These are phyloP conservation scores for Silurus aristotelis DNA, from an alignment of 2,797 vertebrate genomes.

Conservation along the genomic window DNA sequence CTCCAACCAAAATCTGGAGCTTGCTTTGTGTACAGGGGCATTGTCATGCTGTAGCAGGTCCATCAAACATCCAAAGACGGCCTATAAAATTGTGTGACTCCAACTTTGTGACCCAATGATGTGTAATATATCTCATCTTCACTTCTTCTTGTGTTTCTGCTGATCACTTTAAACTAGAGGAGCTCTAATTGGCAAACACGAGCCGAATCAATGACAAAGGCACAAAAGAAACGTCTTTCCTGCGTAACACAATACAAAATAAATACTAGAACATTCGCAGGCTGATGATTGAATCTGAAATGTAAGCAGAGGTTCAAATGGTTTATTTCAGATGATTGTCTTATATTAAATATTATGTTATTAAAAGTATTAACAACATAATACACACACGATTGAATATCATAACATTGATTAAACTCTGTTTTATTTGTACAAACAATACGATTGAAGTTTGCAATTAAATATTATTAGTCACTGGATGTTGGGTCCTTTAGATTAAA, in stretches of 20 bases:
- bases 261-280: slow-evolving; percentile 15
- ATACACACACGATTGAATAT: background rate
- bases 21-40: no score
- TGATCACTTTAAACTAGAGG: slow-evolving; percentile 3
- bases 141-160: background rate
- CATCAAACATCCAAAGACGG: no score
- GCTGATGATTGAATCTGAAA: background rate
- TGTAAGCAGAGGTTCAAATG: slow-evolving; percentile 12
- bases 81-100: no score
- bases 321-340: background rate
- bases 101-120: no score
- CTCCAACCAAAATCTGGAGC: no score
- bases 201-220: slow-evolving; percentile 42
- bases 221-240: slow-evolving; percentile 1
- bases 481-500: no score
- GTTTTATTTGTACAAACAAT: background rate
- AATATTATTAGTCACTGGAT: background rate
- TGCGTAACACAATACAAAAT: slow-evolving; percentile 14
- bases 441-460: background rate
- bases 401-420: background rate
- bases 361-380: background rate
- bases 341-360: background rate
- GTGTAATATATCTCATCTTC: no score
- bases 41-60: no score
- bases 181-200: slow-evolving; percentile 24